Percentiles rank a stretch among this genome's conserved stretches.
These are phyloP conservation scores for Sarcophaga peregrina DNA, from an alignment of 1,140 invertebrate species.

Conservation along the genomic window DNA sequence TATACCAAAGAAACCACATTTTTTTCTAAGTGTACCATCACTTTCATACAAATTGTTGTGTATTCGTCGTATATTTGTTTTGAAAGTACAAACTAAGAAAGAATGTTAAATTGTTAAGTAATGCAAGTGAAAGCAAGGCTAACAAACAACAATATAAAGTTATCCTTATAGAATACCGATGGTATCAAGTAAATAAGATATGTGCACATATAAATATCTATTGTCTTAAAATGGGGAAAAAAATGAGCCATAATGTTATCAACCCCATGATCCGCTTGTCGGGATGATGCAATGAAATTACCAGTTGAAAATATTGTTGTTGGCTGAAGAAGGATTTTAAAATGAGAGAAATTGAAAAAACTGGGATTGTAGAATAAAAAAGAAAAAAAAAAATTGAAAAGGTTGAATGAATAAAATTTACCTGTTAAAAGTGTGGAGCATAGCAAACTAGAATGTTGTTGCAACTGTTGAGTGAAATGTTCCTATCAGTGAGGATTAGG, in stretches of 20 bases:
- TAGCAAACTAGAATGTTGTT: no score
- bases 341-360: no score
- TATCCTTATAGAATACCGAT: constrained; percentile 25
- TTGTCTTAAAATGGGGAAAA: constrained; percentile 3
- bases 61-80: neutral
- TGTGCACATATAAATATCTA: constrained; percentile 30
- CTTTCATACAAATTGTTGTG: neutral
- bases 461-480: no score
- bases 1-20: neutral
- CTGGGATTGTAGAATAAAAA: no score
- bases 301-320: no score
- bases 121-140: constrained; percentile 30
- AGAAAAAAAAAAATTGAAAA: no score
- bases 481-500: no score
- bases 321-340: no score
- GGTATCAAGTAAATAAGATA: neutral
- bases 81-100: neutral
- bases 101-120: constrained; percentile 33
- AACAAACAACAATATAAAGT: constrained; percentile 34
- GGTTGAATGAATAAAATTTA: no score
- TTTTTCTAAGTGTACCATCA: neutral
- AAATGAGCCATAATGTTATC: constrained; percentile 46
- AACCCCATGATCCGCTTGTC: constrained; percentile 44
- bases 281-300: neutral
- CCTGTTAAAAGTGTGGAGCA: no score